Base-by-base conservation (phyloP, 2,888 invertebrate genomes). In the Drosophila dives region DNA sequence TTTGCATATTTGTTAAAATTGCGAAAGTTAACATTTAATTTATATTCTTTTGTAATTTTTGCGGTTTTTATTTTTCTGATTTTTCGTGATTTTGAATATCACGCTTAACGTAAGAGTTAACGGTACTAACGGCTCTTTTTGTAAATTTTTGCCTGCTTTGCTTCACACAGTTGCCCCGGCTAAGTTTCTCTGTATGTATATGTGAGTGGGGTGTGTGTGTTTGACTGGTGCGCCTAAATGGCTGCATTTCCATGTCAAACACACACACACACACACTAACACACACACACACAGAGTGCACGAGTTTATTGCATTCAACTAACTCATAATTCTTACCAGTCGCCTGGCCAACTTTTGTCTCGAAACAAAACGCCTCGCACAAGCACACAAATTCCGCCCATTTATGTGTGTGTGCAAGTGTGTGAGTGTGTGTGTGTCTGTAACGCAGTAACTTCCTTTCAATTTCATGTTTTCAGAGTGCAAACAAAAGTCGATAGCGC, bases 291-390 rank as follows among this genome's bases (percentile, higher is more conserved):
- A 54, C 29, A 55, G n/a, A 54, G 42, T 54, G 62, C 71, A 61
- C 42, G 68, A 76, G 80, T 80, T 81, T 81, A 82, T 82, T 81
- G 83, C 81, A 79, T 81, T 81, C 81, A 76, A 76, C 83, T 83
- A 79, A 83, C 83, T 81, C 80, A 83, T 80, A 81, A 83, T 81
- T 82, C 74, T 76, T 70, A 67, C 58, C 69, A 72, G 66, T 75
- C 71, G 63, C 68, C 59, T 59, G 75, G 59, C 72, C 69, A 82
- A 75, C 75, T 80, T 80, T 80, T 80, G 80, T 81, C 72, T 78
- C 53, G 65, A 75, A 81, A 80, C 80, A 80, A 81, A 79, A 80
- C 83, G 68, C 60, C 64, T 59, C 50, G 53, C 50, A 63, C 68
- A 71, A 17, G 33, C 59, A 77, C 56, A 62, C 48, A 62, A 38